A percentile compares a stretch with the other conserved stretches of the same genome.
phyloP scores from a whole-genome alignment of 2,888 invertebrate genomes.

The Drosophila testacea region DNA sequence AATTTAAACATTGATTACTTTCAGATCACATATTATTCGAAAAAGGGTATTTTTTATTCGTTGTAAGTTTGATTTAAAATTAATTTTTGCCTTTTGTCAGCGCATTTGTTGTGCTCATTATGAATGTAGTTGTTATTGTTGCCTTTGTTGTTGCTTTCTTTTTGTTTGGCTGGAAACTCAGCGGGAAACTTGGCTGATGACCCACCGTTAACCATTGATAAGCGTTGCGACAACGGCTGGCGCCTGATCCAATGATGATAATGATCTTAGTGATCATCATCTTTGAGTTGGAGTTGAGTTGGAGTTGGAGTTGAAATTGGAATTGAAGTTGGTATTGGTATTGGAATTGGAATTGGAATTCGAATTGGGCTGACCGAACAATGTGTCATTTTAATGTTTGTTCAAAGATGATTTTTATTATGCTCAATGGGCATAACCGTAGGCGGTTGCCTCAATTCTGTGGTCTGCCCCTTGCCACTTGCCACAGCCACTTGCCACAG shows the following conservation, averaged over 20 bases:
- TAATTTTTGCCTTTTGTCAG: slow-evolving; percentile 57
- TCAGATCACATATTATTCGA: background rate
- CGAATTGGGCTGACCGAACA: slow-evolving; percentile 27
- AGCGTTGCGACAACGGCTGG: slow-evolving; percentile 46
- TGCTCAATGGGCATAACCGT: slow-evolving; percentile 44
- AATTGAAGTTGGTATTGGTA: slow-evolving; percentile 7
- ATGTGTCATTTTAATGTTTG: slow-evolving; percentile 78
- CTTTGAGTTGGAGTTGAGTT: background rate
- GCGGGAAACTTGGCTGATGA: slow-evolving; percentile 65
- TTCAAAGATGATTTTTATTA: slow-evolving; percentile 68
- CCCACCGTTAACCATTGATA: slow-evolving; percentile 54
- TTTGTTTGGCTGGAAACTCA: slow-evolving; percentile 46
- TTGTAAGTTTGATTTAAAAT: background rate
- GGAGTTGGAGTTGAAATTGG: slow-evolving; percentile 1
- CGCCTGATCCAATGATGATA: slow-evolving; percentile 44
- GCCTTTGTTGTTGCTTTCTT: slow-evolving; percentile 23
- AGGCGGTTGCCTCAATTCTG: slow-evolving; percentile 37
- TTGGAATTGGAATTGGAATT: slow-evolving; percentile 12
- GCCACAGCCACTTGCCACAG: background rate
- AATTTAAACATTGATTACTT: too few relatives aligned
- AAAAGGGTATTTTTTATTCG: background rate
- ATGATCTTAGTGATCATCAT: slow-evolving; percentile 16
- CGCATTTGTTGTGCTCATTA: slow-evolving; percentile 53
- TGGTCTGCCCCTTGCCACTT: background rate
- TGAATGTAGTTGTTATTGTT: slow-evolving; percentile 20